Conservation (phyloP, 2,113 vertebrate species). For the Brachirus orientalis region DNA sequence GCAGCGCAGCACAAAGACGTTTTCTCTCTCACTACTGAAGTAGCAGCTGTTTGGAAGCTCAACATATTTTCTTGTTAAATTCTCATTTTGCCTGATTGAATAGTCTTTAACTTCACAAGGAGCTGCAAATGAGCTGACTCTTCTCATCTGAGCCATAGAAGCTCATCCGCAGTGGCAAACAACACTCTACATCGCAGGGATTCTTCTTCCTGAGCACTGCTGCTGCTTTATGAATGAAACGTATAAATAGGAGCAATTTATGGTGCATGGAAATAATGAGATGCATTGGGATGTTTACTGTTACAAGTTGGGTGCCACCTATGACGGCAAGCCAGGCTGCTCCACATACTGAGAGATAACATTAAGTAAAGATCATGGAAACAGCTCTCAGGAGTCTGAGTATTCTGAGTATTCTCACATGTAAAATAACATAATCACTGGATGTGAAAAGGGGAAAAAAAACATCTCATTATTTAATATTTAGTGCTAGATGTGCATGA, state of each 20-base stretch:
- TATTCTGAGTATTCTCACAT: slow-evolving; percentile 9
- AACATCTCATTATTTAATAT: background rate
- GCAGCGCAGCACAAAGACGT: background rate
- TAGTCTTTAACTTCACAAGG: slow-evolving; percentile 33
- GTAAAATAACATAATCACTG: slow-evolving; percentile 26
- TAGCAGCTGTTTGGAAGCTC: slow-evolving; percentile 39
- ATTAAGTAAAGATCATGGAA: slow-evolving; percentile 16
- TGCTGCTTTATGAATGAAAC: slow-evolving; percentile 35
- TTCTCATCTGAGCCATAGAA: slow-evolving; percentile 9
- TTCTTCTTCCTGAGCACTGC: slow-evolving; percentile 19
- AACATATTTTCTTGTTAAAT: slow-evolving; percentile 43
- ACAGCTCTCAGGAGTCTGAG: background rate
- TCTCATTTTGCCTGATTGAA: slow-evolving; percentile 48
- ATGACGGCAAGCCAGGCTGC: slow-evolving; percentile 21
- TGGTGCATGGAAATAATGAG: slow-evolving; percentile 67
- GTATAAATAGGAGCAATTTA: slow-evolving; percentile 45
- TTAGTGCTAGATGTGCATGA: slow-evolving; percentile 36
- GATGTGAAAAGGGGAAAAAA: background rate
- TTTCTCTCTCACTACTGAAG: background rate
- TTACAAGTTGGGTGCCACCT: slow-evolving; percentile 29
- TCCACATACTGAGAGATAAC: slow-evolving; percentile 10
- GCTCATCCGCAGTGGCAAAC: slow-evolving; percentile 15
- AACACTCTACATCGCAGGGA: slow-evolving; percentile 25
- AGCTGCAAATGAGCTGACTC: slow-evolving; percentile 26
- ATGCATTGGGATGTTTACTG: slow-evolving; percentile 37